phyloP scores from a whole-genome alignment of 2,797 vertebrate genomes.

The Artibeus jamaicensis region DNA sequence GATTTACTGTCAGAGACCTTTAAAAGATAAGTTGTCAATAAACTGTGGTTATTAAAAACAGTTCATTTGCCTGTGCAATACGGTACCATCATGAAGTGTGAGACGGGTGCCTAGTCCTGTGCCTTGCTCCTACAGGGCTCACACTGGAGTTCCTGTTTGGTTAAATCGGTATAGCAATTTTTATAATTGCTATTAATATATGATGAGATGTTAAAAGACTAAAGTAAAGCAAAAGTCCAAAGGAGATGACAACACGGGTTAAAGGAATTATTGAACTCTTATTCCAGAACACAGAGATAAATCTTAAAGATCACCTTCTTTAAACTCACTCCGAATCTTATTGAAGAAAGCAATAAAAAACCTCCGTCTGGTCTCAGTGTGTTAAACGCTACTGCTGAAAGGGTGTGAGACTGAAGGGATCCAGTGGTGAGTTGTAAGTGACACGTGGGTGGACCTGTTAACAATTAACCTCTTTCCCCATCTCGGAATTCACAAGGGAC shows the following conservation, averaged over 20 bases:
- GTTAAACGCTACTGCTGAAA: conserved; percentile 69
- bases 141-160: neutral
- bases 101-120: neutral
- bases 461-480: conserved; percentile 77
- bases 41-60: conserved; percentile 21
- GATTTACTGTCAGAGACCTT: conserved; percentile 53
- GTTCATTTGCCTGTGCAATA: conserved; percentile 37
- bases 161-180: conserved; percentile 39
- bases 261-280: conserved; percentile 68
- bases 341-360: conserved; percentile 72
- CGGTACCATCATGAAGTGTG: neutral
- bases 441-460: conserved; percentile 73
- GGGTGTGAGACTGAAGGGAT: conserved; percentile 77
- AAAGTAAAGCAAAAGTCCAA: conserved; percentile 52
- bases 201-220: conserved; percentile 66
- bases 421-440: conserved; percentile 71
- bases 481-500: conserved; percentile 54
- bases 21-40: conserved; percentile 35
- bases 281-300: conserved; percentile 57
- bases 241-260: conserved; percentile 72
- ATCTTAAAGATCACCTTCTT: conserved; percentile 63
- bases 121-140: neutral
- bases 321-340: conserved; percentile 66
- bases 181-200: conserved; percentile 72
- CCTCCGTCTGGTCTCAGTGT: conserved; percentile 40